Conservation (phyloP, 2,888 invertebrate species). For the Tricholauxania praeusta region DNA sequence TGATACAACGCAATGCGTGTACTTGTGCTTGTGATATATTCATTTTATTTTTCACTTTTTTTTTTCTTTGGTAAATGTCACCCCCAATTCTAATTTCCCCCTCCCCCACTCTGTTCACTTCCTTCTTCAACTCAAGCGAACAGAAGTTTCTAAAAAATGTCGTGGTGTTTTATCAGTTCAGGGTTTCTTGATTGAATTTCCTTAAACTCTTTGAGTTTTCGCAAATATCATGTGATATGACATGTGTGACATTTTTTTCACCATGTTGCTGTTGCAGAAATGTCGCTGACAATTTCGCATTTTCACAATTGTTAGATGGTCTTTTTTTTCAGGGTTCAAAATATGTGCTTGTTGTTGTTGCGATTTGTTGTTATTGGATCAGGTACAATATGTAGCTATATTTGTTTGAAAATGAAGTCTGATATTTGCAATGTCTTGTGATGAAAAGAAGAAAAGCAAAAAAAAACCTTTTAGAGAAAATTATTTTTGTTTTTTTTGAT, state of each 20-base stretch:
- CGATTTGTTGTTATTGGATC: not conserved
- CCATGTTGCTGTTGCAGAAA: conserved; percentile 12
- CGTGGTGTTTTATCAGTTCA: no score
- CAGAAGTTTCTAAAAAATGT: no score
- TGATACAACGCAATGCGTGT: no score
- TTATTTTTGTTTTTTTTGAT: not conserved
- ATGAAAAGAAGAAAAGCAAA: not conserved
- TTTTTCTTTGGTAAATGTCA: no score
- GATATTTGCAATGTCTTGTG: no score
- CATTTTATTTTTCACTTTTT: no score
- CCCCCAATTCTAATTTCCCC: no score
- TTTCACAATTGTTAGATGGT: conserved; percentile 4
- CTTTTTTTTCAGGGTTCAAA: not conserved
- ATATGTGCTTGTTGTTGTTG: not conserved
- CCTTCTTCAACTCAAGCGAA: no score
- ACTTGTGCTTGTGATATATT: no score
- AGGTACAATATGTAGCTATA: not conserved
- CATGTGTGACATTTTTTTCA: conserved; percentile 21
- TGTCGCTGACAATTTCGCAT: not conserved
- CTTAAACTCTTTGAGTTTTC: conserved; percentile 27
- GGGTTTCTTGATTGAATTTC: not conserved
- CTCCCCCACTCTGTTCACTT: no score
- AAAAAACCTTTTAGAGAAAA: conserved; percentile 13
- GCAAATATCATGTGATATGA: conserved; percentile 29
- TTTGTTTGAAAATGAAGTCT: no score